Conservation (phyloP, 1,140 invertebrate species). For the Cotesia glomerata region DNA sequence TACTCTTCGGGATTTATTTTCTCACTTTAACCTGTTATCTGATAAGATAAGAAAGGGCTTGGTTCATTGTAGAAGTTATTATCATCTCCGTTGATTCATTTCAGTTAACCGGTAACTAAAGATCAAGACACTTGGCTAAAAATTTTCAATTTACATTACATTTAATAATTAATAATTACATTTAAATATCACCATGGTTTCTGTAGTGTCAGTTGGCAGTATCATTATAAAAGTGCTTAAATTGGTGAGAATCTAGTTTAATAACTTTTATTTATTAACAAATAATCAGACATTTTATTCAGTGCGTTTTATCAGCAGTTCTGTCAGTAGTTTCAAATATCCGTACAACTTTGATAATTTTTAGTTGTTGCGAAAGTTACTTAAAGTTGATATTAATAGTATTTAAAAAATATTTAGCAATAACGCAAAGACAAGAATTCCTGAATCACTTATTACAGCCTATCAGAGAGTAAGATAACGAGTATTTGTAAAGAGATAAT, state of each 20-base stretch:
- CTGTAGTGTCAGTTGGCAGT: constrained; percentile 75
- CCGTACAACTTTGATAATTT: too few relatives aligned
- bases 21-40: constrained; percentile 39
- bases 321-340: too few relatives aligned
- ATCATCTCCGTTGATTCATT: constrained; percentile 36
- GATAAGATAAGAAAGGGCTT: constrained; percentile 62
- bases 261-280: neutral
- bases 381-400: neutral
- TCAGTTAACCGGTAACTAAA: constrained; percentile 27
- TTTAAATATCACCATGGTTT: constrained; percentile 69
- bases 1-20: neutral
- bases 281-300: neutral
- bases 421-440: constrained; percentile 13
- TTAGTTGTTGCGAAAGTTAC: too few relatives aligned
- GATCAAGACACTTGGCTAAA: neutral
- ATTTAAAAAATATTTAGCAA: neutral
- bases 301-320: neutral
- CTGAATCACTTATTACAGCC: constrained; percentile 31
- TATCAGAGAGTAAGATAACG: constrained; percentile 37
- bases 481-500: constrained; percentile 36
- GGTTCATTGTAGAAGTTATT: constrained; percentile 39
- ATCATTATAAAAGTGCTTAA: constrained; percentile 80
- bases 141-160: neutral
- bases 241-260: constrained; percentile 68
- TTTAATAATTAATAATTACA: too few relatives aligned